Conservation (phyloP, 2,113 vertebrate species). For the Callocephalon fimbriatum region DNA sequence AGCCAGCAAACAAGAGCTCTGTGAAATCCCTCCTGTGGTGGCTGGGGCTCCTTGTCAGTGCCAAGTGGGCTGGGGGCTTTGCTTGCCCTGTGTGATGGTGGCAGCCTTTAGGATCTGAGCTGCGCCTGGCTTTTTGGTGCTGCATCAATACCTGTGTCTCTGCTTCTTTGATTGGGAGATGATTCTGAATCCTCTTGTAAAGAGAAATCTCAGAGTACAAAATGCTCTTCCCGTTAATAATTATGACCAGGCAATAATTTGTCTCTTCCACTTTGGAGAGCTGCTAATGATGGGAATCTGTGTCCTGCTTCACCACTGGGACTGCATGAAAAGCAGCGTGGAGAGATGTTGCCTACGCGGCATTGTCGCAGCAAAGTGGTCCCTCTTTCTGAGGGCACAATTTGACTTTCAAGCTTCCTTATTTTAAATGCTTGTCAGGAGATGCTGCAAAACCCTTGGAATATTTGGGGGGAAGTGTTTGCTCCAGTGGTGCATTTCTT, state of each 20-base stretch:
- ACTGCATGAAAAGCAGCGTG: neutral
- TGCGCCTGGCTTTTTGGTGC: neutral
- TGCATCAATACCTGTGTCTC: neutral
- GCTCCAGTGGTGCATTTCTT: neutral
- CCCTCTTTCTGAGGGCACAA: neutral
- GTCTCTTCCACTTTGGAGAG: constrained; percentile 1
- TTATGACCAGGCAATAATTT: neutral
- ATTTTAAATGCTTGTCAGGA: neutral
- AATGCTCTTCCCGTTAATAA: neutral
- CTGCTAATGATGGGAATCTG: neutral
- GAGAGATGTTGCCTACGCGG: neutral
- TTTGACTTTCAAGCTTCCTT: neutral
- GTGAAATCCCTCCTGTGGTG: neutral
- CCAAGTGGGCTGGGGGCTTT: neutral
- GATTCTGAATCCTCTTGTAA: neutral
- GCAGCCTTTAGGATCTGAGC: neutral
- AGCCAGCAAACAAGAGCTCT: neutral
- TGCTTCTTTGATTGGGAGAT: neutral
- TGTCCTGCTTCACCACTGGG: neutral
- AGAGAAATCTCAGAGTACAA: neutral
- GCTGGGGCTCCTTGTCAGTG: neutral
- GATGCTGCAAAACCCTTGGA: neutral
- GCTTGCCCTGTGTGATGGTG: neutral
- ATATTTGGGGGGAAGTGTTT: neutral
- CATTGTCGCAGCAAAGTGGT: neutral